Percentiles rank a stretch among this genome's conserved stretches.
Evolutionary conservation across 2,113 vertebrate species (phyloP).

Genomic region (Muscicapa adusta): DNA sequence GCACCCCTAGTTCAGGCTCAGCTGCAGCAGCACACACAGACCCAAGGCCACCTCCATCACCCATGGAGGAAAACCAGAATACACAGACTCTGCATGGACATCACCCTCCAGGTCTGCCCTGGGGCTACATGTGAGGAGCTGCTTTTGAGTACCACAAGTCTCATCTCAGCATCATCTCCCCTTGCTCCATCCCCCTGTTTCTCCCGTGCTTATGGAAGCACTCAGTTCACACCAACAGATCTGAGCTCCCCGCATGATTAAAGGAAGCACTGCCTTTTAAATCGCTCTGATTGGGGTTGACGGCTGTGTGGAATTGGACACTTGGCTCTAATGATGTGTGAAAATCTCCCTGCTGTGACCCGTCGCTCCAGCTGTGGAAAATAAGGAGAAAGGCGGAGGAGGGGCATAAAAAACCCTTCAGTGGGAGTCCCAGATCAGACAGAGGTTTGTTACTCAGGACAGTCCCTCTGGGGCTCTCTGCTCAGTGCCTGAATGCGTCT

Average conservation of each 20-base stretch:
- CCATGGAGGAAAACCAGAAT: neutral
- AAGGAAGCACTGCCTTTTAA: conserved; percentile 34
- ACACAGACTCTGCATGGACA: neutral
- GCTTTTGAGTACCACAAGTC: neutral
- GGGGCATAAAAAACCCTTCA: neutral
- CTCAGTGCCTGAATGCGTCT: neutral
- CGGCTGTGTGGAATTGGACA: conserved; percentile 38
- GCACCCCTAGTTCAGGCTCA: neutral
- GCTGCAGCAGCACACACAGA: neutral
- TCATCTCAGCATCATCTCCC: neutral
- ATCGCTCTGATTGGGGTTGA: conserved; percentile 45
- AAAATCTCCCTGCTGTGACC: conserved; percentile 40
- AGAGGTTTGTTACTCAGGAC: neutral
- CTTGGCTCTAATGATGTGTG: conserved; percentile 58
- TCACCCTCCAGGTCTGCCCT: neutral
- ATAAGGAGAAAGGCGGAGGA: neutral
- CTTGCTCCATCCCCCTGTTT: neutral
- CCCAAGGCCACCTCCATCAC: neutral
- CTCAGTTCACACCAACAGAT: neutral
- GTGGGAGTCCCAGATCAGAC: neutral
- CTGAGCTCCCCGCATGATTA: conserved; percentile 24
- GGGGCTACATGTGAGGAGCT: neutral
- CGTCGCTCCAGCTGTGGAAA: neutral
- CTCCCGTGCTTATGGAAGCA: fast-evolving
- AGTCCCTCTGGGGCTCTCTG: neutral